Conservation (phyloP, 2,113 vertebrate genomes). For the Salvelinus fontinalis region DNA sequence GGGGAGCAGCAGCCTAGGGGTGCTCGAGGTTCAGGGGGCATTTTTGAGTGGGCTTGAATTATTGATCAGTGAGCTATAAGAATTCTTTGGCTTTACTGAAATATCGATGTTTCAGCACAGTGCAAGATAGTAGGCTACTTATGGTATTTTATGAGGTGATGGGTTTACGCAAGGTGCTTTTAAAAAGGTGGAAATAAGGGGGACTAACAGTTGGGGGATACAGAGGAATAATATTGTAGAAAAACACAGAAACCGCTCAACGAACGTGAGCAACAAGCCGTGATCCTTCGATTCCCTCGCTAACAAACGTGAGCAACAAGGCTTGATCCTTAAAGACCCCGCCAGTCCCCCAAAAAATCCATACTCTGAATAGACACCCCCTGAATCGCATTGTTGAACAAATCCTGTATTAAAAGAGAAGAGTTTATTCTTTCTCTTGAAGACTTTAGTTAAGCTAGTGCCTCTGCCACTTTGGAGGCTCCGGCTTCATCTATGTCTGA, state of each 20-base stretch:
- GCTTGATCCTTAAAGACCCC: slow-evolving; percentile 91
- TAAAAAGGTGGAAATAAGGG: slow-evolving; percentile 27
- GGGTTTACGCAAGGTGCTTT: too few relatives aligned
- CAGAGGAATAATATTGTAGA: slow-evolving; percentile 36
- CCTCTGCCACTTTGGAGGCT: slow-evolving; percentile 80
- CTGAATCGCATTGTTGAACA: slow-evolving; percentile 95
- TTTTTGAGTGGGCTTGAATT: background rate
- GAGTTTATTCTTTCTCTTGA: slow-evolving; percentile 93
- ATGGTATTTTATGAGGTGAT: too few relatives aligned
- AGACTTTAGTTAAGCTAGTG: slow-evolving; percentile 91
- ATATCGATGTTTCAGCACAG: too few relatives aligned
- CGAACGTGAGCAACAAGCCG: slow-evolving; percentile 59
- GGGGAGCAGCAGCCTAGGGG: slow-evolving; percentile 14
- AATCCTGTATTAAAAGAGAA: slow-evolving; percentile 90
- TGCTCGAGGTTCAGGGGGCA: slow-evolving; percentile 20
- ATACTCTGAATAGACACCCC: slow-evolving; percentile 84
- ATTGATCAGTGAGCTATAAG: background rate
- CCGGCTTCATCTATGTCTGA: slow-evolving; percentile 42
- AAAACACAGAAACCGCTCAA: slow-evolving; percentile 61
- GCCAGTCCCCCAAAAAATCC: slow-evolving; percentile 66
- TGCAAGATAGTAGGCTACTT: too few relatives aligned
- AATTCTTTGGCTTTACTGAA: background rate
- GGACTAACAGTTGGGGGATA: slow-evolving; percentile 46
- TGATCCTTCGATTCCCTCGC: slow-evolving; percentile 59
- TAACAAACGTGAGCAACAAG: slow-evolving; percentile 95